These are phyloP conservation scores for Onychomys torridus DNA, from an alignment of 2,797 vertebrate genomes.

Conservation along the genomic window DNA sequence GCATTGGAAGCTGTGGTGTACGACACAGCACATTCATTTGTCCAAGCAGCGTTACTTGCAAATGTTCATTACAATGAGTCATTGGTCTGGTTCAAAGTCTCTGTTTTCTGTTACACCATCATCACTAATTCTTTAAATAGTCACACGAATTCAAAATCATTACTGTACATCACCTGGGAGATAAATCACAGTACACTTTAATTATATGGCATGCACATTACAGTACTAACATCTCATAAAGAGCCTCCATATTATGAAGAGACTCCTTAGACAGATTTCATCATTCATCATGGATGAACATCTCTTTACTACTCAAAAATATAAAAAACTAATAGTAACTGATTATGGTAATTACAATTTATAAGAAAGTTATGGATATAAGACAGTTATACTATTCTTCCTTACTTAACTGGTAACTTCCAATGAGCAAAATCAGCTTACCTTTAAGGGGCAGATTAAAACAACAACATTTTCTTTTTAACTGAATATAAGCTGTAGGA, in stretches of 20 bases:
- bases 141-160: not conserved
- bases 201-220: not conserved
- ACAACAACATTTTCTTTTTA: slow-evolving; percentile 20
- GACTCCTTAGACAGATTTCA: not conserved
- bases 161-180: not conserved
- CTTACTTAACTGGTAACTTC: slow-evolving; percentile 5
- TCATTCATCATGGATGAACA: not conserved
- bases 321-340: not conserved
- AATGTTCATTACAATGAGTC: no score
- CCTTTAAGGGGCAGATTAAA: not conserved
- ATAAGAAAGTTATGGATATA: not conserved
- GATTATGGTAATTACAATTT: not conserved
- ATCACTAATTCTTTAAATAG: not conserved
- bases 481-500: not conserved
- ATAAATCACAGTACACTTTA: not conserved
- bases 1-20: no score
- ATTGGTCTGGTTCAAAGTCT: no score
- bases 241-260: not conserved
- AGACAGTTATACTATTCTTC: not conserved
- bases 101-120: no score
- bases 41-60: no score
- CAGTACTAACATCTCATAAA: not conserved
- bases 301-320: not conserved
- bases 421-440: not conserved
- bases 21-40: no score